phyloP scores from a whole-genome alignment of 1,140 invertebrate species.

The Brachionus asplanchnoidis region DNA sequence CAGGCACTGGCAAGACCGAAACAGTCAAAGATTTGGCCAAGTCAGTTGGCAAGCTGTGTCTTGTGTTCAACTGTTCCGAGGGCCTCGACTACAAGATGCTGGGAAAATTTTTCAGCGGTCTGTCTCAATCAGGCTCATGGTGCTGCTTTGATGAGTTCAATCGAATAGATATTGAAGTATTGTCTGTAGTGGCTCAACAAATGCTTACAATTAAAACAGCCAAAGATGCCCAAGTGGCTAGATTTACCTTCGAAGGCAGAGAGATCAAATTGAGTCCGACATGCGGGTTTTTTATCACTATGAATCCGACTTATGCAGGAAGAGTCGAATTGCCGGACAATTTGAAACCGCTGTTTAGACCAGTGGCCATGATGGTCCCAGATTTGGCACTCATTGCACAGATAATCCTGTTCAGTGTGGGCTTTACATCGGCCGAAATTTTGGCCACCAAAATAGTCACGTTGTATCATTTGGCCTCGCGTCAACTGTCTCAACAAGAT shows the following conservation, averaged over 20 bases:
- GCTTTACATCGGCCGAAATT: slow-evolving; percentile 55
- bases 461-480: slow-evolving; percentile 53
- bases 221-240: slow-evolving; percentile 47
- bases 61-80: slow-evolving; percentile 46
- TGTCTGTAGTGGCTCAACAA: slow-evolving; percentile 59
- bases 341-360: slow-evolving; percentile 59
- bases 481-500: slow-evolving; percentile 58
- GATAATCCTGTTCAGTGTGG: slow-evolving; percentile 58
- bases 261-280: slow-evolving; percentile 56
- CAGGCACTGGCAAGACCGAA: slow-evolving; percentile 57
- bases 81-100: slow-evolving; percentile 57
- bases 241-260: slow-evolving; percentile 57
- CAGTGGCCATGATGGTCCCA: slow-evolving; percentile 58
- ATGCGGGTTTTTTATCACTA: slow-evolving; percentile 59
- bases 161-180: slow-evolving; percentile 47
- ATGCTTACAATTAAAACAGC: slow-evolving; percentile 54
- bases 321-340: slow-evolving; percentile 58
- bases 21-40: slow-evolving; percentile 75
- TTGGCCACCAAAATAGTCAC: slow-evolving; percentile 57
- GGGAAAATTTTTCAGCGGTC: slow-evolving; percentile 59
- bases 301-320: slow-evolving; percentile 57
- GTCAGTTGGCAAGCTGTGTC: slow-evolving; percentile 67
- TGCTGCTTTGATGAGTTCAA: slow-evolving; percentile 60
- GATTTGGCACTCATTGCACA: slow-evolving; percentile 58
- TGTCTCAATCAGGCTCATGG: slow-evolving; percentile 56